Base-by-base conservation (phyloP, 2,888 invertebrate species). In the Noctua comes region DNA sequence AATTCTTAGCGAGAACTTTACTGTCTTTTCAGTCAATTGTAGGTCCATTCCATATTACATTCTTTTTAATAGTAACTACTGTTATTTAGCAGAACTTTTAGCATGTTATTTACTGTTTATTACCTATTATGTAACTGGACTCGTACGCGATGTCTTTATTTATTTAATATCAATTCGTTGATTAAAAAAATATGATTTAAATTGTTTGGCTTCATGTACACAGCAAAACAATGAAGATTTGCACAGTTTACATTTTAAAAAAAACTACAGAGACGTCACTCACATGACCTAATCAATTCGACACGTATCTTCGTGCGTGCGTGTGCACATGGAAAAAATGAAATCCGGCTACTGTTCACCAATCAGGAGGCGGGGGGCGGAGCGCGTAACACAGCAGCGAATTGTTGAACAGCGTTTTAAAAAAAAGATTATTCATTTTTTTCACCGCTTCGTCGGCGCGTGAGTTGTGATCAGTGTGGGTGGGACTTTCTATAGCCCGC, bases 401-500 rank as follows among this genome's bases (percentile, higher is more conserved):
- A 93, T 92, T 93, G 92, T 89, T 91, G 91, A 91, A 90, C 84
- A 84, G 89, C 89, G 79, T 89, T 94, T 92, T 10, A 18, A 88
- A 62, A 92, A 95, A 94, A 93, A 88, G 92, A 93, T 94, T 89
- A 90, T 90, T 89, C 90, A 91, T 81, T 90, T 90, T 90, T 91
- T 90, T 90, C 83, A 83, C 76, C 81, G 83, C 81, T 77, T 77
- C 83, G 86, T 79, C 90, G 90, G 91, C 90, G 91, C 89, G 88
- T 91, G 90, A 87, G 89, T 86, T 86, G 86, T 84, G 88, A 86
- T 86, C 90, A 83, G 93, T 93, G 96, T 96, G 95, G 96, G 97
- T 94, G 96, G 95, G 94, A 96, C 96, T 96, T 96, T 96, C 96
- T 96, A 95, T 92, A 90, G 94, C 96, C 93, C 89, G 92, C 91